Evolutionary conservation across 2,888 invertebrate genomes (phyloP), one percentile per base, ranked within the genome.

Genomic region (Drosophila yooni): DNA sequence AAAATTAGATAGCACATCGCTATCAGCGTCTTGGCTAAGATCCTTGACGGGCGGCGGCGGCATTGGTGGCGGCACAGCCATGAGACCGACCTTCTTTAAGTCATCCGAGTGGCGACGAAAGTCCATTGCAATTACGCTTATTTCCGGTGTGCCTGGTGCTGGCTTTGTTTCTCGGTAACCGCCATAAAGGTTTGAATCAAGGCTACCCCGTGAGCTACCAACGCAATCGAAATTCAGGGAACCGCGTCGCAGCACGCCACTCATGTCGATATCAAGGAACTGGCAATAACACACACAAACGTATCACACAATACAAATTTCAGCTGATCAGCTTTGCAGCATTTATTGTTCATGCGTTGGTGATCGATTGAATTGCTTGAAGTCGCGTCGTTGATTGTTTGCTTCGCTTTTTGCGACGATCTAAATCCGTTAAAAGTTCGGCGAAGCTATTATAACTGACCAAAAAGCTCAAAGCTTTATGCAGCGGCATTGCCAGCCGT

Each of bases 1-100:
- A 8, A 94, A 94, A 71, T 94, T 93, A 1, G 95, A 94, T 56
- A 95, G 93, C 25, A 94, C 92, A 90, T 95, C 95, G 65, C 94
- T 93, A 65, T 94, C 91, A 2, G 61, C 67, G 70, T 92, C 92
- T 59, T 91, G 89, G 62, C 91, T 92, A 21, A 89, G 83, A 70
- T 89, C 91, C 64, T 66, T 80, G 34, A 27, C 1, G 43, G 59
- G 11, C 15, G 21, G 25, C 15, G 21, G 25, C 29, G 31, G n/a
- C 27, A 8, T 38, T 50, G 53, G 13, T 34, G n/a, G 5, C 8
- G 65, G 21, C 15, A 59, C 27, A 33, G 51, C 38, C 63, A 56
- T 69, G 18, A 71, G 68, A 29, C 70, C 60, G 52, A 83, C 86
- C 82, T 92, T 92, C 68, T 91, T 90, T 18, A 92, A 77, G 74